Percentiles rank a stretch among this genome's conserved stretches.
Evolutionary conservation across 2,888 invertebrate species (phyloP).

Genomic region (Dryocosmus kuriphilus): DNA sequence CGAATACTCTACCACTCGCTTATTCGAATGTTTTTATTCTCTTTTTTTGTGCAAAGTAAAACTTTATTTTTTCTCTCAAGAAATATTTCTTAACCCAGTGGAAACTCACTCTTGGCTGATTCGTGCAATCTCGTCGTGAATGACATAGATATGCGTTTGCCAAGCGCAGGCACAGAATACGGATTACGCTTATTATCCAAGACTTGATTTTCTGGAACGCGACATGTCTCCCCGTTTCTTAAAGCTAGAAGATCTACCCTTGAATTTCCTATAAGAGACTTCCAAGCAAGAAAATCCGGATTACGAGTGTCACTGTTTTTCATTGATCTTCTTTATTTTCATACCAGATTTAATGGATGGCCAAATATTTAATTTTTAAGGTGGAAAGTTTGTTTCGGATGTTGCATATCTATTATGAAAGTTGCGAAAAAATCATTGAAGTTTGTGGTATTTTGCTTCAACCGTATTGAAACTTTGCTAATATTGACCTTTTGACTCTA

Average conservation of each 20-base stretch:
- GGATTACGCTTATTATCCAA: slow-evolving; percentile 47
- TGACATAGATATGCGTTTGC: slow-evolving; percentile 46
- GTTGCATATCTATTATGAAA: too few relatives aligned
- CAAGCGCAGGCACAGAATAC: slow-evolving; percentile 40
- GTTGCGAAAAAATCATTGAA: too few relatives aligned
- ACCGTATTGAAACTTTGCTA: too few relatives aligned
- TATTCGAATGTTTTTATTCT: too few relatives aligned
- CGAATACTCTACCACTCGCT: too few relatives aligned
- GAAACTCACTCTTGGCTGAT: slow-evolving; percentile 39
- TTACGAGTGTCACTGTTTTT: neutral
- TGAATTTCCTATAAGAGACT: neutral
- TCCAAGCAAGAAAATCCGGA: slow-evolving; percentile 2
- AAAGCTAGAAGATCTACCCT: neutral
- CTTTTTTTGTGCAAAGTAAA: neutral
- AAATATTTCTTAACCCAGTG: slow-evolving; percentile 45
- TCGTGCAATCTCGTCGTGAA: slow-evolving; percentile 44
- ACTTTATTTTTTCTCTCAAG: neutral
- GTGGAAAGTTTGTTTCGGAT: too few relatives aligned
- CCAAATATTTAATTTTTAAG: too few relatives aligned
- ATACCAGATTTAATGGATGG: too few relatives aligned
- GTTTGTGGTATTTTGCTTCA: too few relatives aligned
- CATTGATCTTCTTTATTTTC: neutral
- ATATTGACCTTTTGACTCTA: too few relatives aligned
- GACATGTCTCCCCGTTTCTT: neutral
- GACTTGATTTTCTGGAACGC: neutral